Evolutionary conservation across 2,113 vertebrate genomes (phyloP).

Genomic region (Sakesphorus luctuosus): DNA sequence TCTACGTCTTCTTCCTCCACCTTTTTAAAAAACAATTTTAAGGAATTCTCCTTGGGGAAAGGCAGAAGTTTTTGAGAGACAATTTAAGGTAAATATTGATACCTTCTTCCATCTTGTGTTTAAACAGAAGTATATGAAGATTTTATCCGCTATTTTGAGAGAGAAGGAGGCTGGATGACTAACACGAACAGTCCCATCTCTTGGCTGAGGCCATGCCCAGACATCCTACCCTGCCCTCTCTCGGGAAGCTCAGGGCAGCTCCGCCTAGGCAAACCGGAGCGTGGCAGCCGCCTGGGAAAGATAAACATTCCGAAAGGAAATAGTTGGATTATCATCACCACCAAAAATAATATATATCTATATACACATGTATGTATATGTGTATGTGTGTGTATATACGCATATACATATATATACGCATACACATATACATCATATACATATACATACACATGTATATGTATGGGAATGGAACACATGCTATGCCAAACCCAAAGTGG

Average conservation of each 20-base stretch:
- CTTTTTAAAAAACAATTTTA: neutral
- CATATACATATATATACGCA: too few relatives aligned
- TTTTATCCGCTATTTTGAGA: neutral
- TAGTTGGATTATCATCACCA: neutral
- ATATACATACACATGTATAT: too few relatives aligned
- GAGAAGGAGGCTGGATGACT: neutral
- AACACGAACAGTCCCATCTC: neutral
- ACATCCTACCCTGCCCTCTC: neutral
- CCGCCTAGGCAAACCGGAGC: neutral
- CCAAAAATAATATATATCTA: neutral
- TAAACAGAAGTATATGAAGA: neutral
- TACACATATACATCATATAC: too few relatives aligned
- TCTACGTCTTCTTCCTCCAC: too few relatives aligned
- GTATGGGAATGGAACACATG: neutral
- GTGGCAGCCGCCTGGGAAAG: neutral
- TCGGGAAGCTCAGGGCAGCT: neutral
- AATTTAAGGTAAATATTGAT: neutral
- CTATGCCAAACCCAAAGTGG: neutral
- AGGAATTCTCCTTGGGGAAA: neutral
- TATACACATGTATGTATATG: too few relatives aligned
- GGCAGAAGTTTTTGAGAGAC: neutral
- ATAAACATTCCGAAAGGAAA: neutral
- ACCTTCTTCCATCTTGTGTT: neutral
- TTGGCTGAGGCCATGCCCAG: neutral
- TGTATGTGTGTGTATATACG: too few relatives aligned